phyloP scores from a whole-genome alignment of 1,140 invertebrate genomes.

The Bemisia tabaci region DNA sequence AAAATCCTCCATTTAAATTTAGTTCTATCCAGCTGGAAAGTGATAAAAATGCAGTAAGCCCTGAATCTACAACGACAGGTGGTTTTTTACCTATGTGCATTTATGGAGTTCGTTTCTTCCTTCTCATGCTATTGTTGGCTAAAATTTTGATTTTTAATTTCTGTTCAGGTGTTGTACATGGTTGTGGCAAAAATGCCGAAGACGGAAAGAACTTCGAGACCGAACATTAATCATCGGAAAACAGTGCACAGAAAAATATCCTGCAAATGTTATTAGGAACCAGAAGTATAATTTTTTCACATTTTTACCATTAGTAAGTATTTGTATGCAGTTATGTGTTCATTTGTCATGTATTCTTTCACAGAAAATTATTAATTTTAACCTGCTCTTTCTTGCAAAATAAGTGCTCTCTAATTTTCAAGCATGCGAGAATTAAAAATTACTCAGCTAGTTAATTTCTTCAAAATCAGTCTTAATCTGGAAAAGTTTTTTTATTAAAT shows the following conservation, averaged over 20 bases:
- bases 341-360: background rate
- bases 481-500: no score
- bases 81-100: no score
- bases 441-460: background rate
- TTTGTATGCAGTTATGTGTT: slow-evolving; percentile 6
- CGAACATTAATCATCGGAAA: slow-evolving; percentile 51
- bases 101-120: no score
- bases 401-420: no score
- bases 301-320: slow-evolving; percentile 84
- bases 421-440: background rate
- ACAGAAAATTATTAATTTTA: background rate
- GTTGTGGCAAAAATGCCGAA: slow-evolving; percentile 51
- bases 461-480: slow-evolving; percentile 2
- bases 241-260: slow-evolving; percentile 56
- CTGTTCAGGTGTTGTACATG: slow-evolving; percentile 25
- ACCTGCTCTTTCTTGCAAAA: no score
- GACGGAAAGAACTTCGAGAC: slow-evolving; percentile 45
- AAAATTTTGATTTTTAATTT: no score
- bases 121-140: no score
- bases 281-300: slow-evolving; percentile 98
- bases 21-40: no score
- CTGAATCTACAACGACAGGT: no score
- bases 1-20: no score
- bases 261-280: slow-evolving; percentile 93
- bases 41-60: no score